phyloP scores from a whole-genome alignment of 2,888 invertebrate genomes.

The Agriopis aurantiaria region DNA sequence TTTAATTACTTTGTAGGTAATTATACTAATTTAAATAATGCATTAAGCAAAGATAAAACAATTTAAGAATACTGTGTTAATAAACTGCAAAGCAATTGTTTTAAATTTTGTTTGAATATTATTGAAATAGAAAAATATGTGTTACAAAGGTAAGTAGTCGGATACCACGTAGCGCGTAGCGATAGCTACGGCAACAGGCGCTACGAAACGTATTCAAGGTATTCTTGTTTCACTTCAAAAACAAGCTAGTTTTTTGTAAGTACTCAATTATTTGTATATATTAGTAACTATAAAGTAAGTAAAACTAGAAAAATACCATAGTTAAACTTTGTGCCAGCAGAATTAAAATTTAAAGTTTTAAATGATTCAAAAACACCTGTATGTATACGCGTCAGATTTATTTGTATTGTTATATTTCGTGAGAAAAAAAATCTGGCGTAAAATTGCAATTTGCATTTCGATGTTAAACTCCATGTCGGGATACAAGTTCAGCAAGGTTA shows the following conservation, averaged over 20 bases:
- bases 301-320: neutral
- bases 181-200: neutral
- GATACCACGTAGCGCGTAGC: slow-evolving; percentile 1
- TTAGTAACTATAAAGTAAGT: neutral
- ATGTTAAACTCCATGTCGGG: neutral
- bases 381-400: neutral
- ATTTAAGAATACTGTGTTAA: neutral
- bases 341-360: neutral
- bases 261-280: neutral
- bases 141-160: too few relatives aligned
- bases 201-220: slow-evolving; percentile 1
- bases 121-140: neutral
- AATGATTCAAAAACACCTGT: neutral
- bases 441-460: neutral
- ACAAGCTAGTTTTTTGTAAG: neutral
- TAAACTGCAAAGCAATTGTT: neutral
- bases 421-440: neutral
- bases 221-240: neutral
- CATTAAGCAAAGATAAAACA: neutral
- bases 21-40: slow-evolving; percentile 9
- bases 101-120: neutral
- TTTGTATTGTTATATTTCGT: neutral
- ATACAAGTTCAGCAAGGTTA: slow-evolving; percentile 11
- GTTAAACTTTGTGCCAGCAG: neutral
- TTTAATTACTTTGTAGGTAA: neutral